Percentiles rank a stretch among this genome's conserved stretches.
phyloP scores from a whole-genome alignment of 92 coral and sea anemone genomes.

The Meandrina meandrites region DNA sequence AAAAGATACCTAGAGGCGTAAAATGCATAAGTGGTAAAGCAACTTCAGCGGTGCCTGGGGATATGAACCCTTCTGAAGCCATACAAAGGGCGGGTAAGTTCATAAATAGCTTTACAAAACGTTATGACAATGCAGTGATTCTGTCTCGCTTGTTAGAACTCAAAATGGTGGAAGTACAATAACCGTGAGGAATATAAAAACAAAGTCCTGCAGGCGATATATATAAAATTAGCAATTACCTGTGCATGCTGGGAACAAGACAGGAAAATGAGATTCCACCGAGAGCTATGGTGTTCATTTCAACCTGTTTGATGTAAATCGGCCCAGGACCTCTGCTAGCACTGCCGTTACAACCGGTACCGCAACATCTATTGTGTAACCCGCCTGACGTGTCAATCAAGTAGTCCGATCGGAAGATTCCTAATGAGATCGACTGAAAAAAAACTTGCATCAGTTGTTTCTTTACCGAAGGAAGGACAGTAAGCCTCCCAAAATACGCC shows the following conservation, averaged over 20 bases:
- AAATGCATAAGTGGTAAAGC: not conserved
- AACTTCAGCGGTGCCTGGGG: not conserved
- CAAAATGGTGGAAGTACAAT: no score
- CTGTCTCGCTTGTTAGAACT: no score
- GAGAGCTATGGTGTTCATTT: constrained; percentile 91
- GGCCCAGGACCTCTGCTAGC: not conserved
- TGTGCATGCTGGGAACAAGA: constrained; percentile 42
- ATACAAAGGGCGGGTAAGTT: no score
- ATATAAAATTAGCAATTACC: constrained; percentile 22
- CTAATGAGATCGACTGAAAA: constrained; percentile 76
- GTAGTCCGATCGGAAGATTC: constrained; percentile 91
- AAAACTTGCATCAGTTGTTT: not conserved
- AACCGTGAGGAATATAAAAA: no score
- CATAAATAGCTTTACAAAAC: no score
- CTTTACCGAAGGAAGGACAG: not conserved
- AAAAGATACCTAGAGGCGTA: constrained; percentile 22
- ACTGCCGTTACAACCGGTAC: not conserved
- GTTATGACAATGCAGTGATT: no score
- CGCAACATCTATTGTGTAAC: not conserved
- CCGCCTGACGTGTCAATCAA: constrained; percentile 75
- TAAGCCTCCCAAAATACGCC: no score
- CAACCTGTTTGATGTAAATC: constrained; percentile 85
- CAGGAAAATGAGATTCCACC: constrained; percentile 54
- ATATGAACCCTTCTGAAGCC: not conserved
- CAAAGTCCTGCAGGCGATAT: no score